phyloP scores from a whole-genome alignment of 2,888 invertebrate genomes.

The Mesorhabditis sp. region DNA sequence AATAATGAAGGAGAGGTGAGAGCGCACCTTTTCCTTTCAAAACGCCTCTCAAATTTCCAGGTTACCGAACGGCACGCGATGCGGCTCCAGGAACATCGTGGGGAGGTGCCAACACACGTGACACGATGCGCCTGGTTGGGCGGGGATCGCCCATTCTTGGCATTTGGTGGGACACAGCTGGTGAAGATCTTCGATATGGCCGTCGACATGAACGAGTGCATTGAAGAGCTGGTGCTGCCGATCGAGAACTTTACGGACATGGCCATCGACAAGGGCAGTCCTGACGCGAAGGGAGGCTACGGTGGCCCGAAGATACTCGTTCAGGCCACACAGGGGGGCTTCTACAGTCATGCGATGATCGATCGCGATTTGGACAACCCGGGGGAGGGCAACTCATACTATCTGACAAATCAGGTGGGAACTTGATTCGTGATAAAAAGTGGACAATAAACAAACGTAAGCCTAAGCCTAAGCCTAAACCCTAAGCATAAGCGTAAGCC shows the following conservation, averaged over 20 bases:
- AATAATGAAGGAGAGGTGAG: slow-evolving; percentile 26
- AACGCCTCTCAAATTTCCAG: slow-evolving; percentile 16
- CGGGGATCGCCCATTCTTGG: slow-evolving; percentile 12
- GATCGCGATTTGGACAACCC: not conserved
- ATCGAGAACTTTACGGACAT: slow-evolving; percentile 13
- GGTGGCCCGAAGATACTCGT: not conserved
- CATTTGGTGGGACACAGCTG: slow-evolving; percentile 26
- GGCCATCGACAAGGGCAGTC: too few relatives aligned
- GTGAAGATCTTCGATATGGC: slow-evolving; percentile 29
- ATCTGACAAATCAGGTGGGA: not conserved
- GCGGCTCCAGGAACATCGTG: too few relatives aligned
- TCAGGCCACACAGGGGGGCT: not conserved
- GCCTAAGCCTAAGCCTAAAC: too few relatives aligned
- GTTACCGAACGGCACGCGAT: too few relatives aligned
- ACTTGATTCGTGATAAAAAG: too few relatives aligned
- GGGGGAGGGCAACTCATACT: not conserved
- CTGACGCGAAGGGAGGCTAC: not conserved
- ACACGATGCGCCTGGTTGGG: slow-evolving; percentile 13
- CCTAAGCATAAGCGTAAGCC: too few relatives aligned
- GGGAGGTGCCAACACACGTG: too few relatives aligned
- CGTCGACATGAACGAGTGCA: slow-evolving; percentile 14
- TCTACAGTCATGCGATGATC: not conserved
- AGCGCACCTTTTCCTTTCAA: not conserved
- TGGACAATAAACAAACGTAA: too few relatives aligned
- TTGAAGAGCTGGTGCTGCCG: slow-evolving; percentile 34